phyloP scores from a whole-genome alignment of 2,797 vertebrate species.

The Borostomias antarcticus region DNA sequence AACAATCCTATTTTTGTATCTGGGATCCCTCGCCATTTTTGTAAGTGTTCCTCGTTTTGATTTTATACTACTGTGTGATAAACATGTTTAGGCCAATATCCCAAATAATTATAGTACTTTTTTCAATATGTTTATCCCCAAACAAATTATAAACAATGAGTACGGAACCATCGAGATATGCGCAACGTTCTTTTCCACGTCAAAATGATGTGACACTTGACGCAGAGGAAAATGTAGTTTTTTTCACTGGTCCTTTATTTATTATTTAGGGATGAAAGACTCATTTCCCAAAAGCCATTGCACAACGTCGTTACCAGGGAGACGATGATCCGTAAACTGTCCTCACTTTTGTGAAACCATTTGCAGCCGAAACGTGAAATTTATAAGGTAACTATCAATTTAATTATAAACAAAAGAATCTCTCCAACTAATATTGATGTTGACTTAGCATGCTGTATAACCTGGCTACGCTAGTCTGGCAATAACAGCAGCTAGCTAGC shows the following conservation, averaged over 20 bases:
- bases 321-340: no score
- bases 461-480: background rate
- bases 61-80: background rate
- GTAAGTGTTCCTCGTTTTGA: no score
- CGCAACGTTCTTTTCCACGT: background rate
- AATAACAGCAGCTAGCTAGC: background rate
- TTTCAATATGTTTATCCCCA: background rate
- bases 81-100: background rate
- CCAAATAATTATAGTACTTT: background rate
- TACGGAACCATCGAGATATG: background rate
- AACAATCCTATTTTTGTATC: no score
- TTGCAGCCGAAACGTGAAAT: no score
- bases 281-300: constrained; percentile 46
- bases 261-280: constrained; percentile 1
- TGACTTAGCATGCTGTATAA: background rate
- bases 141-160: background rate
- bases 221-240: constrained; percentile 37
- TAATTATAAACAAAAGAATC: background rate
- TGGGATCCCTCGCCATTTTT: no score
- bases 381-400: background rate
- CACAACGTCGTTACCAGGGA: constrained; percentile 15
- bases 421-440: background rate
- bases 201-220: constrained; percentile 1
- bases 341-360: no score
- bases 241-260: background rate